Evolutionary conservation across 2,797 vertebrate species (phyloP).

Genomic region (Epinephelus awoara): DNA sequence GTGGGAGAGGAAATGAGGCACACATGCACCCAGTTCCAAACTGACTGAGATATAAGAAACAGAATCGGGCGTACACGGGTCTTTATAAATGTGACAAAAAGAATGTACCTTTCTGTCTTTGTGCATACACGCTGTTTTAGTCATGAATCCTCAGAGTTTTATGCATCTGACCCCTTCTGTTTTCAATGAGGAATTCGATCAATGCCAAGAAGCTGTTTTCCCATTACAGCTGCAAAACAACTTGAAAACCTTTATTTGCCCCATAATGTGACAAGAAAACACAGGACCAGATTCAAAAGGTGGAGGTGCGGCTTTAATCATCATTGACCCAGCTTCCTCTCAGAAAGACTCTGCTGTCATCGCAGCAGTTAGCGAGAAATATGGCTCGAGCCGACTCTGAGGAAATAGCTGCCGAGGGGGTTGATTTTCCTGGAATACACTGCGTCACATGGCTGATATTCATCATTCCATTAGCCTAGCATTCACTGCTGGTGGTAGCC

Average conservation of each 20-base stretch:
- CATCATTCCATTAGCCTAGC: conserved; percentile 71
- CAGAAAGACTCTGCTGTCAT: conserved; percentile 57
- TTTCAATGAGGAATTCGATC: background rate
- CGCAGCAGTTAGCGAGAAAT: conserved; percentile 61
- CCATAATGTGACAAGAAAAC: conserved; percentile 27
- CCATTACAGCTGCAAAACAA: background rate
- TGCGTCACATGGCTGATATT: conserved; percentile 55
- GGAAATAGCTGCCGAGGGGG: conserved; percentile 58
- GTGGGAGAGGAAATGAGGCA: no score
- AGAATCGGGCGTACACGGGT: no score
- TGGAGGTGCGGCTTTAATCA: conserved; percentile 53
- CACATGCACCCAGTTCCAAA: no score
- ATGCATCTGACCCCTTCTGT: background rate
- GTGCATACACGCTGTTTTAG: no score
- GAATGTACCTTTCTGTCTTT: no score
- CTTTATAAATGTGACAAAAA: no score
- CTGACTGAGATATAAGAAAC: no score
- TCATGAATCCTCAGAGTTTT: no score
- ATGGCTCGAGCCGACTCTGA: conserved; percentile 43
- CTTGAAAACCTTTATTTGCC: background rate
- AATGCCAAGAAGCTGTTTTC: conserved; percentile 1
- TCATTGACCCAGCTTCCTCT: conserved; percentile 66
- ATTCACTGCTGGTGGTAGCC: conserved; percentile 50
- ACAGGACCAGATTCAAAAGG: background rate
- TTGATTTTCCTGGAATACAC: conserved; percentile 69